phyloP scores from a whole-genome alignment of 1,140 invertebrate species.

The Eriosoma lanigerum region DNA sequence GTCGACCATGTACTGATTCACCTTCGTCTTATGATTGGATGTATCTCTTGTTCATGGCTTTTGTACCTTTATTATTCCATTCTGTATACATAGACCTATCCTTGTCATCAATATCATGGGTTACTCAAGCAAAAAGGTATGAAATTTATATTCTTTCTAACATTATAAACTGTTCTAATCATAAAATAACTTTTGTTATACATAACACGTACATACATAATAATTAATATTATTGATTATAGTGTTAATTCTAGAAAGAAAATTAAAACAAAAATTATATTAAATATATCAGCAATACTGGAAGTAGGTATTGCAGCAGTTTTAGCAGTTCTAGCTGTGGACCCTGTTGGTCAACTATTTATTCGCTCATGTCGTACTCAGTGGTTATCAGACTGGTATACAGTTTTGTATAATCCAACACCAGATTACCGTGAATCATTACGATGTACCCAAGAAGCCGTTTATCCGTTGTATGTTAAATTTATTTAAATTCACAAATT shows the following conservation, averaged over 20 bases:
- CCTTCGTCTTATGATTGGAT: slow-evolving; percentile 90
- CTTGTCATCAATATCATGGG: slow-evolving; percentile 24
- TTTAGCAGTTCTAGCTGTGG: slow-evolving; percentile 36
- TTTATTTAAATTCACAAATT: neutral
- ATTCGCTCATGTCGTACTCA: slow-evolving; percentile 45
- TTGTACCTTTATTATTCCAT: slow-evolving; percentile 82
- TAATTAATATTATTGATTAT: neutral
- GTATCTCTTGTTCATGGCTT: slow-evolving; percentile 89
- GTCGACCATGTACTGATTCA: slow-evolving; percentile 73
- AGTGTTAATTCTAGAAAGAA: slow-evolving; percentile 35
- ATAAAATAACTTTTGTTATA: no score
- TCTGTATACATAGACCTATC: slow-evolving; percentile 69
- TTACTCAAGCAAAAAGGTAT: slow-evolving; percentile 25
- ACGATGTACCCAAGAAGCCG: slow-evolving; percentile 94
- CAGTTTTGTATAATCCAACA: slow-evolving; percentile 88
- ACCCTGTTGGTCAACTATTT: slow-evolving; percentile 35
- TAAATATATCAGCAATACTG: slow-evolving; percentile 42
- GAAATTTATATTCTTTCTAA: neutral
- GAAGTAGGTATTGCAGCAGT: slow-evolving; percentile 31
- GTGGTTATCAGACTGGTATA: slow-evolving; percentile 78
- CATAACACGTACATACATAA: no score
- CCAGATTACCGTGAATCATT: slow-evolving; percentile 86
- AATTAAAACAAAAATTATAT: slow-evolving; percentile 14
- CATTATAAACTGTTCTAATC: neutral
- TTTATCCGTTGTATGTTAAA: slow-evolving; percentile 87